Base-by-base conservation (phyloP, 1,140 invertebrate species). In the Aphaenogaster ashmeadi region DNA sequence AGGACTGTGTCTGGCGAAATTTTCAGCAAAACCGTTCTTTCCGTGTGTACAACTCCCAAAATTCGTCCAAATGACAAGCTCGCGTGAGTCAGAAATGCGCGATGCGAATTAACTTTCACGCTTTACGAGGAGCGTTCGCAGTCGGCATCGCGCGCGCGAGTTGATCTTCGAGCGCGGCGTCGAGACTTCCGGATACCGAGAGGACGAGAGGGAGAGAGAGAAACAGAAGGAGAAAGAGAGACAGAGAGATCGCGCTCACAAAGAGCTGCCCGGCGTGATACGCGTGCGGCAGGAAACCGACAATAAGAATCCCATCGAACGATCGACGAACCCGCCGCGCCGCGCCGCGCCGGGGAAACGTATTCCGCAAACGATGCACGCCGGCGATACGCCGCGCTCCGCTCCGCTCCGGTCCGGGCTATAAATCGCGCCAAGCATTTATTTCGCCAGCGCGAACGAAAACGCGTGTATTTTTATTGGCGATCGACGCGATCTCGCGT, bases 151-250 rank as follows among this genome's bases (percentile, higher is more conserved):
- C 66, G 87, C 83, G 87, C 69, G 58, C 66, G 7, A 69, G 81
- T 86, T 64, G 79, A 74, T 47, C 69, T 81, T 74, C 77, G 66
- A 86, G 80, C 87, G 91, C 69, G 78, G 86, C 83, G 54, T 58
- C 81, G 87, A 87, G 78, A 92, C 94, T 93, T 92, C 91, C 91
- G 92, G 92, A 93, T 91, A 86, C 86, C 89, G 18, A 66, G 44
- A 80, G 64, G 5, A 47, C 47, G 47, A 54, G 38, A 66, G 84
- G 44, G 41, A 54, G 15, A 54, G 64, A 56, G 66, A 84, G 36
- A 44, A 9, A 77, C 36, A 64, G 18, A 75, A n/a, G 44, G 62
- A 27, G 21, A 18, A 9, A 38, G n/a, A 62, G 81, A 67, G 18
- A 44, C 15, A 66, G 27, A 58, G 54, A 75, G 18, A 60, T 58